These are phyloP conservation scores for Peromyscus leucopus DNA, from an alignment of 2,113 vertebrate species.

Conservation along the genomic window DNA sequence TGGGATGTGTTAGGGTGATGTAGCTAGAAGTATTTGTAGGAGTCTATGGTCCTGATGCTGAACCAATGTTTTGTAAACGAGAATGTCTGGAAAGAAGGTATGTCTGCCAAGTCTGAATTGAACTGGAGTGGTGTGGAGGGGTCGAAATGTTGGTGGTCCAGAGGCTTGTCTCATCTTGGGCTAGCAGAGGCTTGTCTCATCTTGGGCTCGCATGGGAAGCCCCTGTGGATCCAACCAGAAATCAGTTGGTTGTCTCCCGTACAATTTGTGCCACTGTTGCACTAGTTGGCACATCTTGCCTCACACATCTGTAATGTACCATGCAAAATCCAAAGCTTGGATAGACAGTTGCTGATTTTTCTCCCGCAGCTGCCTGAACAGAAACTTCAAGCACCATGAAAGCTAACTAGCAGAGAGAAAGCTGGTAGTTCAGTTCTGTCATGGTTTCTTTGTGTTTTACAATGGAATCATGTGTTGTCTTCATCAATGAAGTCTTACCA, in stretches of 20 bases:
- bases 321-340: too few relatives aligned
- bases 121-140: not conserved
- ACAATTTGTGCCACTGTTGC: not conserved
- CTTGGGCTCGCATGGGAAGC: not conserved
- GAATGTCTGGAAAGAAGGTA: too few relatives aligned
- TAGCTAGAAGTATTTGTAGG: not conserved
- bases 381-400: not conserved
- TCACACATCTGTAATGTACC: not conserved
- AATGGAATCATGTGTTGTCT: not conserved
- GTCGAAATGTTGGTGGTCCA: not conserved
- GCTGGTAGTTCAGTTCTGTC: not conserved
- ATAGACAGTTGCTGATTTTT: not conserved
- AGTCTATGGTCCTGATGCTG: not conserved
- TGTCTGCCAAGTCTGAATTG: not conserved
- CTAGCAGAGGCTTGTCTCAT: too few relatives aligned
- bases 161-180: not conserved
- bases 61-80: not conserved
- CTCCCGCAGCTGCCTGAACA: not conserved
- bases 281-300: not conserved
- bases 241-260: not conserved
- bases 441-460: too few relatives aligned
- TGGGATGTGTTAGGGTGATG: not conserved
- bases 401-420: not conserved
- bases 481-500: not conserved
- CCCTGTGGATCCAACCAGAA: not conserved